Percentiles rank a stretch among this genome's conserved stretches.
Conservation (phyloP, 2,888 invertebrate genomes). For the Dynastes hyllus region DNA sequence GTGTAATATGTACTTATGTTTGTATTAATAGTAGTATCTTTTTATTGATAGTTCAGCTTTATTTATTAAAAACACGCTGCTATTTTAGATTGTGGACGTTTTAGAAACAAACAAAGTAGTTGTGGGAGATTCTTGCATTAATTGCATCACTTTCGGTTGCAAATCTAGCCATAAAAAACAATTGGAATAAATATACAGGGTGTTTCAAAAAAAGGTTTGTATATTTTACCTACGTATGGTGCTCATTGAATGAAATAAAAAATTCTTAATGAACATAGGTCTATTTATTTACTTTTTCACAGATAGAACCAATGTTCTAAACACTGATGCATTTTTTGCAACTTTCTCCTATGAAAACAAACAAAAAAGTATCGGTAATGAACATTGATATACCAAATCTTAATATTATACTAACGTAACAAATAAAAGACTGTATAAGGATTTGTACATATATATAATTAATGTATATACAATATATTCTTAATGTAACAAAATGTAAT, state of each 20-base stretch:
- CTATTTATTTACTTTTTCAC: no score
- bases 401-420: conserved; percentile 24
- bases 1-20: conserved; percentile 24
- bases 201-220: no score
- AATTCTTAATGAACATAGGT: no score
- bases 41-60: conserved; percentile 30
- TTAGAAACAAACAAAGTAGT: background rate
- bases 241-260: no score
- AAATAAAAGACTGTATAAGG: conserved; percentile 37
- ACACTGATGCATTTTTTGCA: background rate
- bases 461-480: conserved; percentile 29
- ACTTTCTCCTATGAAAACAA: background rate
- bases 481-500: conserved; percentile 18
- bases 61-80: conserved; percentile 41
- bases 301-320: background rate
- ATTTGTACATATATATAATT: conserved; percentile 38
- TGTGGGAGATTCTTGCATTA: no score
- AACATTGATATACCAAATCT: conserved; percentile 15
- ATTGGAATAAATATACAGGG: no score
- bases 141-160: no score
- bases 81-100: conserved; percentile 34
- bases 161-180: no score
- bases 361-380: background rate
- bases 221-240: no score
- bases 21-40: conserved; percentile 13